phyloP scores from a whole-genome alignment of 2,797 vertebrate genomes.

The Rhynchotus rufescens region DNA sequence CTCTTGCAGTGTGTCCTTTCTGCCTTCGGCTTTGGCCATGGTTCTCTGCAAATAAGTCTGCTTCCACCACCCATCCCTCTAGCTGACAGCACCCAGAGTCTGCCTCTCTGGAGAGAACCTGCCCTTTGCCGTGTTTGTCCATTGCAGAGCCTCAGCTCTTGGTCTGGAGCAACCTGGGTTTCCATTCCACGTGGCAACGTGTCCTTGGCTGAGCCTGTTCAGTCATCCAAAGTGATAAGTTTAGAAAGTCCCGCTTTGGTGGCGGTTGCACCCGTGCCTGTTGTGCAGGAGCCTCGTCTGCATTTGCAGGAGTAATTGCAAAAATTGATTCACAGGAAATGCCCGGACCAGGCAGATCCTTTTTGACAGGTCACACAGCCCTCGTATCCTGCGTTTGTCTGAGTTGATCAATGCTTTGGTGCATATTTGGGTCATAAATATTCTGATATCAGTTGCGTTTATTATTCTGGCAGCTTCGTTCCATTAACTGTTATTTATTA shows the following conservation, averaged over 20 bases:
- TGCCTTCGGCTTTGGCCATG: not conserved
- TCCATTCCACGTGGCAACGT: not conserved
- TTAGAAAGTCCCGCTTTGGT: not conserved
- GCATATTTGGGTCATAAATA: slow-evolving; percentile 64
- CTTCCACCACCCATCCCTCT: not conserved
- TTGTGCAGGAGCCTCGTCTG: not conserved
- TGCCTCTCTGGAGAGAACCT: not conserved
- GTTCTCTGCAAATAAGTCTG: not conserved
- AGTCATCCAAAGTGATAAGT: not conserved
- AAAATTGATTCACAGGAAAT: slow-evolving; percentile 35
- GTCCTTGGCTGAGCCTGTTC: not conserved
- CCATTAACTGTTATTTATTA: slow-evolving; percentile 42
- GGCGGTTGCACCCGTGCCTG: too few species aligned
- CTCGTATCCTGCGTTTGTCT: slow-evolving; percentile 41
- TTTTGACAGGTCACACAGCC: slow-evolving; percentile 25
- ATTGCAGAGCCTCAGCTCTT: not conserved
- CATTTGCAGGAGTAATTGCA: slow-evolving; percentile 19
- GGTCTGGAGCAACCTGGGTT: not conserved
- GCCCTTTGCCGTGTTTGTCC: not conserved
- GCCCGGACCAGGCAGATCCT: slow-evolving; percentile 4
- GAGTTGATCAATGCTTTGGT: slow-evolving; percentile 54
- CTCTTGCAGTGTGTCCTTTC: not conserved
- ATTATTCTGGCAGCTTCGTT: slow-evolving; percentile 49
- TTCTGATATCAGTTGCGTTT: slow-evolving; percentile 29
- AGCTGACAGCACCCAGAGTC: accelerated